Percentiles rank a stretch among this genome's conserved stretches.
phyloP scores from a whole-genome alignment of 2,113 vertebrate genomes.

The Haemorhous mexicanus region DNA sequence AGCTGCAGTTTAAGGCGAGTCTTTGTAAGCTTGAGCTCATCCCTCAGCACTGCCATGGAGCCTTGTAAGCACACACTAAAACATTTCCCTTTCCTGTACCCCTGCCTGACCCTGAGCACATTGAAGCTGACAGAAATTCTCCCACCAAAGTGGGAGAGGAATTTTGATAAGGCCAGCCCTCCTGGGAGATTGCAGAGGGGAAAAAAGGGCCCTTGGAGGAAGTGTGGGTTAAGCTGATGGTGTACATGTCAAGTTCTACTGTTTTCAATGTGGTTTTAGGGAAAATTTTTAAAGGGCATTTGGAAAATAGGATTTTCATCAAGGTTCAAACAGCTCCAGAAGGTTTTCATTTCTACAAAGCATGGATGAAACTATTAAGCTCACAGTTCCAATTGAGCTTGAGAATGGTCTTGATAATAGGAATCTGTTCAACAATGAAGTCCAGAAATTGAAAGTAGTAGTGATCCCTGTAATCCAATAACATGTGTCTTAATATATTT shows the following conservation, averaged over 20 bases:
- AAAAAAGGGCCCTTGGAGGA: neutral
- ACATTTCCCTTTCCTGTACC: neutral
- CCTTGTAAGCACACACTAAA: neutral
- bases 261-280: neutral
- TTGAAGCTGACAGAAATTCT: neutral
- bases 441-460: constrained; percentile 47
- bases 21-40: too few species aligned
- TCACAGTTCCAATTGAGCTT: neutral
- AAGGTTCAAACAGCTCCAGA: neutral
- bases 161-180: neutral
- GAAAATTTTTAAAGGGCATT: neutral
- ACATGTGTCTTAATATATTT: constrained; percentile 19
- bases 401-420: constrained; percentile 33
- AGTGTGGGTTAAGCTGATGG: neutral
- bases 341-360: neutral
- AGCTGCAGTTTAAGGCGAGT: neutral
- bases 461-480: constrained; percentile 49
- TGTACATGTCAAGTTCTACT: neutral
- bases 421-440: constrained; percentile 26
- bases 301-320: constrained; percentile 7
- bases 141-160: neutral
- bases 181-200: neutral
- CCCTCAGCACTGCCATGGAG: neutral
- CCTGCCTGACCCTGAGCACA: neutral
- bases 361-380: neutral